These are phyloP conservation scores for Mallateleia sp. DNA, from an alignment of 2,888 invertebrate genomes.

Conservation along the genomic window DNA sequence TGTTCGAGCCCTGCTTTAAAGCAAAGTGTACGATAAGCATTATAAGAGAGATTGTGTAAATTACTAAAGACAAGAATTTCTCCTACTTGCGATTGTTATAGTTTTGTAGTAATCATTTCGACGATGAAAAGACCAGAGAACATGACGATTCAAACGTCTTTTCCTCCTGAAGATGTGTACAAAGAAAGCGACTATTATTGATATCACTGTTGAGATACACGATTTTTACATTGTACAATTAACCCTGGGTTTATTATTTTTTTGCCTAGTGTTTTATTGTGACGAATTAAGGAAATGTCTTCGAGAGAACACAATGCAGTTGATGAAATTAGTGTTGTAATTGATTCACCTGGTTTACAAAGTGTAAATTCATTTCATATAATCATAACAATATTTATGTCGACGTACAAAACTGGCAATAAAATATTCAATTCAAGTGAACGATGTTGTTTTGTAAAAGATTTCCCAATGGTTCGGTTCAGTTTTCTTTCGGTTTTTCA, in stretches of 20 bases:
- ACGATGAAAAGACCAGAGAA: too few relatives aligned
- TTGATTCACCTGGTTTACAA: conserved; percentile 3
- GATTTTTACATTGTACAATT: not conserved
- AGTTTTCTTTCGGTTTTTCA: too few relatives aligned
- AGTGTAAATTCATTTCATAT: conserved; percentile 35
- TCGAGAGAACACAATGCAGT: not conserved
- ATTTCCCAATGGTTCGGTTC: conserved; percentile 55
- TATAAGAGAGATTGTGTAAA: too few relatives aligned
- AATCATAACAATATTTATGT: conserved; percentile 45
- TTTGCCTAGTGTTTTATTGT: not conserved
- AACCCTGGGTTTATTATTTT: not conserved
- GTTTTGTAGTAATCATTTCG: too few relatives aligned
- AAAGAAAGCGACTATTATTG: too few relatives aligned
- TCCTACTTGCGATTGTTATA: too few relatives aligned
- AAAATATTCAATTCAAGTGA: conserved; percentile 85
- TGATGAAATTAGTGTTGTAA: not conserved
- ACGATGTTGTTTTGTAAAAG: conserved; percentile 57
- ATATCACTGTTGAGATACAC: too few relatives aligned
- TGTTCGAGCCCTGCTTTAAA: too few relatives aligned
- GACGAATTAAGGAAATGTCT: not conserved
- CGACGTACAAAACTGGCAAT: conserved; percentile 84
- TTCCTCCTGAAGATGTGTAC: too few relatives aligned
- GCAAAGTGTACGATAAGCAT: too few relatives aligned
- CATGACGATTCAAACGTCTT: too few relatives aligned
- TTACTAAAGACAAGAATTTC: too few relatives aligned